A percentile compares a stretch with the other conserved stretches of the same genome.
phyloP scores from a whole-genome alignment of 2,113 vertebrate genomes.

The Piprites chloris region DNA sequence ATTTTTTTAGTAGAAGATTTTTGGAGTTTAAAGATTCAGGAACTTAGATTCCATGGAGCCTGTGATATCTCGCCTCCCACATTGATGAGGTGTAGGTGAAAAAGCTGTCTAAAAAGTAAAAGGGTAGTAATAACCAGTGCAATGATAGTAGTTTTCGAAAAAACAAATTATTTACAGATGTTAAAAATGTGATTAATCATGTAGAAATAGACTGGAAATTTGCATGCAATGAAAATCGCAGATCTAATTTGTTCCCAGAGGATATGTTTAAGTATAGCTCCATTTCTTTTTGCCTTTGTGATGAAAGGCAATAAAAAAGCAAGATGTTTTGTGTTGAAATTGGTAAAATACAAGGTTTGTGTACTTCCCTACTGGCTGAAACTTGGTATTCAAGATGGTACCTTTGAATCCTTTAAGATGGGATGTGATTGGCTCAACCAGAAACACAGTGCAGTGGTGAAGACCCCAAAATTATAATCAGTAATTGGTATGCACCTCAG shows the following conservation, averaged over 20 bases:
- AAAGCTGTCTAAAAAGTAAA: background rate
- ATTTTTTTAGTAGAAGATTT: background rate
- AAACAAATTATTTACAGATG: background rate
- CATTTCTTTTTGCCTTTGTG: background rate
- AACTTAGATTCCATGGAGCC: background rate
- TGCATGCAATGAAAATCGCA: background rate
- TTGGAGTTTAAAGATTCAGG: background rate
- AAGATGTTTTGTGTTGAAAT: background rate
- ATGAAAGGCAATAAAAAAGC: background rate
- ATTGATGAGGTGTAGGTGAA: background rate
- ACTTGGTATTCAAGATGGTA: accelerated
- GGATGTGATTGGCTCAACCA: background rate
- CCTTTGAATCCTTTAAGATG: background rate
- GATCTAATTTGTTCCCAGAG: constrained; percentile 24
- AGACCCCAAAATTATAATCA: background rate
- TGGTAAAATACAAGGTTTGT: background rate
- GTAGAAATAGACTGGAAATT: constrained; percentile 3
- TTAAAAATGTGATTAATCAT: constrained; percentile 10
- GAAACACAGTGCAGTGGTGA: accelerated
- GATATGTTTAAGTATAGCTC: background rate
- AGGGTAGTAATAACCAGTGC: background rate
- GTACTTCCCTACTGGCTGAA: background rate
- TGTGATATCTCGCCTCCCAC: background rate
- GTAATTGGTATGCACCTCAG: background rate
- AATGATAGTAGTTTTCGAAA: background rate